These are phyloP conservation scores for Neomonachus schauinslandi DNA, from an alignment of 2,113 vertebrate species.

Conservation along the genomic window DNA sequence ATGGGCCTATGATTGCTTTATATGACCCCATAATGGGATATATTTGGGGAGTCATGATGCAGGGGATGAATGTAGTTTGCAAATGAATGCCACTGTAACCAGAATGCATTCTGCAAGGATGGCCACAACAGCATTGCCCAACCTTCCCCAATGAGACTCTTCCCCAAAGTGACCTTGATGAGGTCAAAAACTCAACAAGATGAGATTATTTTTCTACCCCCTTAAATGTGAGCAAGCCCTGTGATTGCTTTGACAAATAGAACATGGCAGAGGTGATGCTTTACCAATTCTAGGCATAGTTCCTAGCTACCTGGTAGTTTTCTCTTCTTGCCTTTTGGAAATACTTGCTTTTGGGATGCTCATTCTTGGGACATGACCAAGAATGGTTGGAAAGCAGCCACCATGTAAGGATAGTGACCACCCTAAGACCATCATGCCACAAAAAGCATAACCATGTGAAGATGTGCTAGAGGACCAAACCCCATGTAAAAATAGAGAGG, in stretches of 20 bases:
- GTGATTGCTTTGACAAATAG: neutral
- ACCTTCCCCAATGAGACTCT: neutral
- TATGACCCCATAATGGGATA: neutral
- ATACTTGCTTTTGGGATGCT: neutral
- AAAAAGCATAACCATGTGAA: neutral
- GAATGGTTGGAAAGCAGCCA: neutral
- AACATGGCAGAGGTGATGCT: neutral
- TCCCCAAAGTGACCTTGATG: neutral
- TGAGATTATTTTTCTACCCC: neutral
- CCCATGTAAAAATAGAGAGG: neutral
- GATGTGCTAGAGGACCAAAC: neutral
- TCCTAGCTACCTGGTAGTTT: neutral
- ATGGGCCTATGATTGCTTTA: neutral
- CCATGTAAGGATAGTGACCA: neutral
- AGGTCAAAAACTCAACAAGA: neutral
- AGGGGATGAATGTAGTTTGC: neutral
- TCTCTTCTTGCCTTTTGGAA: neutral
- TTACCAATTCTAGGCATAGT: neutral
- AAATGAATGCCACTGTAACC: neutral
- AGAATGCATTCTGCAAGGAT: slow-evolving; percentile 37
- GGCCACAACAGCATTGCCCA: neutral
- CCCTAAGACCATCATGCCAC: neutral
- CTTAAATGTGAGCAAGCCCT: neutral
- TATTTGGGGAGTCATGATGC: neutral
- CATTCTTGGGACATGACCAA: neutral